Conservation (phyloP, 2,113 vertebrate species). For the Capra hircus region DNA sequence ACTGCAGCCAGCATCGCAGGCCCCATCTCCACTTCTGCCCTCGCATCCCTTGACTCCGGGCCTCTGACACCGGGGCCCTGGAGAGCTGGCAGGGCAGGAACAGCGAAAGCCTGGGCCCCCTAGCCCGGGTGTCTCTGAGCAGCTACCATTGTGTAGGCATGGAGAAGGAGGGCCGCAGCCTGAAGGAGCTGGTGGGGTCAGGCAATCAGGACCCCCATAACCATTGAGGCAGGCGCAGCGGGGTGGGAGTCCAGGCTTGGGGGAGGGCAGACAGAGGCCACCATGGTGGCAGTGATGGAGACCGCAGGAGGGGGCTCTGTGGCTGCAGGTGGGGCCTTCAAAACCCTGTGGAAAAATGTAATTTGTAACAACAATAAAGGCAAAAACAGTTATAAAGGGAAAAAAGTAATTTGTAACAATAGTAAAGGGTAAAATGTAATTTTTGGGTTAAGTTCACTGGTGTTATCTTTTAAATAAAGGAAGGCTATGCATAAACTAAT, state of each 20-base stretch:
- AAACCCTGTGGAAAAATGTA: constrained; percentile 61
- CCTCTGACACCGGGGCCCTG: constrained; percentile 64
- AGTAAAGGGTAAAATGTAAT: not conserved
- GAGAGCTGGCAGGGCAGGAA: constrained; percentile 58
- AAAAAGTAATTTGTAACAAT: not conserved
- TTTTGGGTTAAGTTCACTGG: not conserved
- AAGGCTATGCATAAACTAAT: not conserved
- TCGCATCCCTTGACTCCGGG: constrained; percentile 61
- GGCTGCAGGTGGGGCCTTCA: constrained; percentile 72
- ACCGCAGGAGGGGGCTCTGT: constrained; percentile 53
- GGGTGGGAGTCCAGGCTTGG: constrained; percentile 28
- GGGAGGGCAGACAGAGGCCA: constrained; percentile 69
- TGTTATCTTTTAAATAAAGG: not conserved
- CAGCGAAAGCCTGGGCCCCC: constrained; percentile 53
- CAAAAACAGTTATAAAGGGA: not conserved
- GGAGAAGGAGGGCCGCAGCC: constrained; percentile 52
- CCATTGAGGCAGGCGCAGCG: constrained; percentile 69
- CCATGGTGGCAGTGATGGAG: constrained; percentile 67
- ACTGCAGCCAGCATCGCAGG: constrained; percentile 67
- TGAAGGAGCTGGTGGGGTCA: constrained; percentile 19
- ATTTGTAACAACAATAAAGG: not conserved
- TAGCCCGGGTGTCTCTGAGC: constrained; percentile 26
- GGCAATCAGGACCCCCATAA: constrained; percentile 69
- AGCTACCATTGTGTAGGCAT: constrained; percentile 65
- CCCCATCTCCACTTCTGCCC: constrained; percentile 52